These are phyloP conservation scores for Corvus cornix DNA, from an alignment of 2,113 vertebrate genomes.

Conservation along the genomic window DNA sequence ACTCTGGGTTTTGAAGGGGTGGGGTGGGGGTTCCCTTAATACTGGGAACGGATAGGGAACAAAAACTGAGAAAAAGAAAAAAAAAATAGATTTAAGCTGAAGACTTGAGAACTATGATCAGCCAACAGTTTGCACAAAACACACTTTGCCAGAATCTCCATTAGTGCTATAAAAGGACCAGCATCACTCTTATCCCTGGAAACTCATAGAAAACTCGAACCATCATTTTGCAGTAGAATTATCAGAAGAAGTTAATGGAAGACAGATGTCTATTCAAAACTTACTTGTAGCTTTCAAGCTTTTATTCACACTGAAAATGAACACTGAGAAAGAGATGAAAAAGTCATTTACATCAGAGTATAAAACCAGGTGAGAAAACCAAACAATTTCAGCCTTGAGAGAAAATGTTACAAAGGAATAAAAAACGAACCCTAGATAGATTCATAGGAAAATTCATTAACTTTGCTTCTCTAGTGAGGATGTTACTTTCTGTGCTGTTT, in stretches of 20 bases:
- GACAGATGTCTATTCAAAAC: not conserved
- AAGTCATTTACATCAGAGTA: not conserved
- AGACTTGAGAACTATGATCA: not conserved
- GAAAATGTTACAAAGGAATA: not conserved
- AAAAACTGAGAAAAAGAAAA: not conserved
- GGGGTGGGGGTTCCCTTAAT: rapidly evolving
- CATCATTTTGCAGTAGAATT: not conserved
- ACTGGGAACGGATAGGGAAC: not conserved
- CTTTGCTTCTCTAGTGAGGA: not conserved
- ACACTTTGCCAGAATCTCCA: not conserved
- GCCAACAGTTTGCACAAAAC: not conserved
- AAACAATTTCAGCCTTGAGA: not conserved
- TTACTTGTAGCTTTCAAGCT: not conserved
- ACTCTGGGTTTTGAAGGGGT: not conserved
- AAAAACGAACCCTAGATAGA: not conserved
- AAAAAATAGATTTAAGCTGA: not conserved
- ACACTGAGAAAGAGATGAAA: not conserved
- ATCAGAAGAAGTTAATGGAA: not conserved
- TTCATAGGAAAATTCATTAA: not conserved
- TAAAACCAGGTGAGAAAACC: not conserved
- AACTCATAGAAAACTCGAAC: not conserved
- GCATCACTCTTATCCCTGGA: not conserved
- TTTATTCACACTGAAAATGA: not conserved
- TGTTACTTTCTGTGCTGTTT: not conserved
- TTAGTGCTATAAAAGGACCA: not conserved